Evolutionary conservation across 1,140 invertebrate species (phyloP), one percentile per base, ranked within the genome.

Genomic region (Oppia nitens): DNA sequence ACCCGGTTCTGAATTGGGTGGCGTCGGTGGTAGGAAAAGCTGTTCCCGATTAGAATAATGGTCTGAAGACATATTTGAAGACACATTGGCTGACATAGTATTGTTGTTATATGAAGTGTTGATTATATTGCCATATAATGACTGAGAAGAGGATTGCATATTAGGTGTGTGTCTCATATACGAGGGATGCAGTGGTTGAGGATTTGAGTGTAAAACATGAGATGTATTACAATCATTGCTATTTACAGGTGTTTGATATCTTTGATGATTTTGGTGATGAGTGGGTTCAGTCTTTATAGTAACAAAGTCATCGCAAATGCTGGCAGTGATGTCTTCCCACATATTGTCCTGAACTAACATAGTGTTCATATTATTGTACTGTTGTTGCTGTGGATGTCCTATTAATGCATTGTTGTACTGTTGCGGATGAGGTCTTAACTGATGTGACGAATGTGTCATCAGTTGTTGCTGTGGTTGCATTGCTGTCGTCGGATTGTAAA

Each of bases 1-100:
- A 28, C 60, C 60, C 11, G 60, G 60, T 27, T 61, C 60, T 28
- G 60, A 61, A 29, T 55, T 61, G 17, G 60, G 60, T 55, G 60
- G 60, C 40, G 60, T 61, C 3, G 60, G 60, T 51, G 54, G 59
- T 52, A 60, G 48, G 32, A 55, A 55, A 12, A 48, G 32, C 26
- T 27, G 32, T 20, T 17, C 25, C 24, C 25, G 2, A 20, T 32
- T 47, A 25, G 54, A 20, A 14, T n/a, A 12, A 21, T 48, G 45
- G 9, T 11, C 2, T 17, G 21, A n/a, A 51, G 28, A 21, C 29
- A 23, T 52, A 51, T 2, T 27, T 53, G 26, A 6, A 27, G 17
- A 40, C 6, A 9, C 17, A 17, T 40, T 40, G 6, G 32, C 6
- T 17, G 17, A 9, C 6, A 40, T 17, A 40, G 6, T 40, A 17